phyloP scores from a whole-genome alignment of 1,140 invertebrate genomes.

The Zaprionus vittiger region DNA sequence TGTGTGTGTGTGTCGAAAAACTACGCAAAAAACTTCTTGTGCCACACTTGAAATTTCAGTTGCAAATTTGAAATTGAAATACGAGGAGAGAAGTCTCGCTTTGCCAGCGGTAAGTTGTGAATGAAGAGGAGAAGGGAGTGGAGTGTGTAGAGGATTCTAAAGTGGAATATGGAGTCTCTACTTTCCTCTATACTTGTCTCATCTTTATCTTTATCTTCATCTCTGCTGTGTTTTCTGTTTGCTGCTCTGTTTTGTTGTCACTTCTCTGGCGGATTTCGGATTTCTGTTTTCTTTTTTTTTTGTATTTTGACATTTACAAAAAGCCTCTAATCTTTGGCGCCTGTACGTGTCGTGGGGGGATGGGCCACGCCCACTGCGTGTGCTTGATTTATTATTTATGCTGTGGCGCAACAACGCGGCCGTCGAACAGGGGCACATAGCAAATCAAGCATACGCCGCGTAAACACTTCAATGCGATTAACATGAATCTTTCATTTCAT shows the following conservation, averaged over 20 bases:
- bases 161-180: too few relatives aligned
- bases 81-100: too few relatives aligned
- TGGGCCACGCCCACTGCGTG: background rate
- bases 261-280: background rate
- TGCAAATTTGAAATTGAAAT: conserved; percentile 35
- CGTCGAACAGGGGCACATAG: background rate
- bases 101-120: background rate
- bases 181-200: too few relatives aligned
- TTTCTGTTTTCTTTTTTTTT: background rate
- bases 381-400: conserved; percentile 19
- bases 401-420: conserved; percentile 4
- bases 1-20: background rate
- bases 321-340: conserved; percentile 10
- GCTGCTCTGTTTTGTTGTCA: background rate
- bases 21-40: conserved; percentile 1
- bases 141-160: background rate
- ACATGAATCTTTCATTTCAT: conserved; percentile 41
- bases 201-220: background rate
- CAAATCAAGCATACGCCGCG: conserved; percentile 44
- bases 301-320: conserved; percentile 11
- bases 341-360: background rate
- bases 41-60: conserved; percentile 20
- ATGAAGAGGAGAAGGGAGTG: background rate
- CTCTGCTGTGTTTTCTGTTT: background rate
- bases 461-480: conserved; percentile 41